A percentile compares a stretch with the other conserved stretches of the same genome.
Conservation (phyloP, 2,113 vertebrate genomes). For the Bothrops jararaca region DNA sequence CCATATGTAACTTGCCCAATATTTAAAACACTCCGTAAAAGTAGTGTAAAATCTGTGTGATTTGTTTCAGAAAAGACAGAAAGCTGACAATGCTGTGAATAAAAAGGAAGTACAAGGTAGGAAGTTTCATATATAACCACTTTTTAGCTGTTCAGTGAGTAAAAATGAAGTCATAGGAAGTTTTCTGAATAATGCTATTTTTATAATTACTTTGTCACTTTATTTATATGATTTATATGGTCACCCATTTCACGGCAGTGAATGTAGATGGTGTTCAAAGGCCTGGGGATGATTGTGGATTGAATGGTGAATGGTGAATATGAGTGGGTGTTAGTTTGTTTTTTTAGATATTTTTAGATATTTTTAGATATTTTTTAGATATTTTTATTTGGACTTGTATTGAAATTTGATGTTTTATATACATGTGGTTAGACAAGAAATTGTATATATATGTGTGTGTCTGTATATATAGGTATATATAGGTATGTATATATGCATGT, state of each 20-base stretch:
- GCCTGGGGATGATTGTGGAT: too few species aligned
- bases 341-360: too few species aligned
- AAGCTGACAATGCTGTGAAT: conserved; percentile 92
- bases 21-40: background rate
- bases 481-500: too few species aligned
- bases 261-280: background rate
- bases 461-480: too few species aligned
- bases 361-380: too few species aligned
- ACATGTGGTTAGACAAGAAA: background rate
- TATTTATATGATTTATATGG: background rate
- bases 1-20: conserved; percentile 14
- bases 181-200: background rate
- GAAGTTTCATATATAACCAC: conserved; percentile 10
- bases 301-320: too few species aligned
- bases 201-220: background rate
- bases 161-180: background rate
- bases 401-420: too few species aligned
- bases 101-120: conserved; percentile 97
- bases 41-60: conserved; percentile 46
- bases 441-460: background rate
- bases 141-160: background rate
- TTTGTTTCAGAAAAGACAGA: conserved; percentile 91
- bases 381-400: too few species aligned
- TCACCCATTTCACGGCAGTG: background rate
- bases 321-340: too few species aligned